Percentiles rank a stretch among this genome's conserved stretches.
phyloP scores from a whole-genome alignment of 2,113 vertebrate species.

The Sturnus vulgaris region DNA sequence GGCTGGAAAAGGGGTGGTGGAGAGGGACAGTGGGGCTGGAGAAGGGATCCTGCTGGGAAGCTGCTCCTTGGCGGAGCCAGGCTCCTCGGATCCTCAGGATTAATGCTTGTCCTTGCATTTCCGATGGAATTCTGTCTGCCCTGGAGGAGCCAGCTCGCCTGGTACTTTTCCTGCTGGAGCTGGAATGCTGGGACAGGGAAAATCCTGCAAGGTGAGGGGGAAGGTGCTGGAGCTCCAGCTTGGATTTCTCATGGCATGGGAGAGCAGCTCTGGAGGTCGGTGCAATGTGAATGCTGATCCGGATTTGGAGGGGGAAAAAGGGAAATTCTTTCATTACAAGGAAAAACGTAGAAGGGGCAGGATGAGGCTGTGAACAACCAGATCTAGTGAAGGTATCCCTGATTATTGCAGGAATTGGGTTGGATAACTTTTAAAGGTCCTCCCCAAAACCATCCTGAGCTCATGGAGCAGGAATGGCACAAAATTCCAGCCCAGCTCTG shows the following conservation, averaged over 20 bases:
- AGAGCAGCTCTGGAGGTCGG: not conserved
- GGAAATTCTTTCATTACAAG: not conserved
- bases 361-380: no score
- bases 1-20: not conserved
- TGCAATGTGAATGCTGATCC: fast-evolving
- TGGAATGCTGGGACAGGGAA: not conserved
- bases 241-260: not conserved
- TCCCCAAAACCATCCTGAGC: not conserved
- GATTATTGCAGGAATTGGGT: not conserved
- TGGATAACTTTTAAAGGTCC: not conserved
- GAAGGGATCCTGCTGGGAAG: not conserved
- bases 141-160: fast-evolving
- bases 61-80: not conserved
- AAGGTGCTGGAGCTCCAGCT: not conserved
- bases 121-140: fast-evolving
- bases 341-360: fast-evolving
- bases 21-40: not conserved
- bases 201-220: not conserved
- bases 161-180: not conserved
- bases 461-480: not conserved
- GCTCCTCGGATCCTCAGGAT: fast-evolving
- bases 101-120: not conserved
- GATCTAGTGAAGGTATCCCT: not conserved
- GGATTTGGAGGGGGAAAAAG: not conserved
- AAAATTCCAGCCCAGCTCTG: not conserved